Evolutionary conservation across 2,797 vertebrate species (phyloP), one percentile per base, ranked within the genome.

Genomic region (Odontamblyopus lacepedii): DNA sequence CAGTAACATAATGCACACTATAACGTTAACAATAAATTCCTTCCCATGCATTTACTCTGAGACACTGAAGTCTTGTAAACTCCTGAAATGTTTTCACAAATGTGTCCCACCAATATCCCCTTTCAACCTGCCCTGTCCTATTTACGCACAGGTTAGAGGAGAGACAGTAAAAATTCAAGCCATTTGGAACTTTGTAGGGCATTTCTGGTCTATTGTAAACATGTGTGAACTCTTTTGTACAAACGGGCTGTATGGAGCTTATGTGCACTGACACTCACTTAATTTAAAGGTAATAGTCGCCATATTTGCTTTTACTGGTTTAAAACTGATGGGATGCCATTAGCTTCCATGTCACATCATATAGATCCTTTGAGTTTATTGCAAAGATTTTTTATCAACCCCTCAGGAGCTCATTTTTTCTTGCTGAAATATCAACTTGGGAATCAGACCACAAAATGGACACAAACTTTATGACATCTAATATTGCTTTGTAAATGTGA

Each of bases 21-120:
- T 63, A 41, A 63, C 62, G 11, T 19, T 23, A 2, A 63, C 62
- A 63, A 41, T 63, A 63, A 63, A 63, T 63, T 65, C 63, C 23
- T 44, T 44, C 62, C 5, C n/a, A 8, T 41, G 32, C 32, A 12
- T 35, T 62, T 63, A 63, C 30, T 15, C 32, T 13, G 32, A 41
- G 62, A 63, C 35, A 23, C 62, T 23, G 18, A 35, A 19, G 30
- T 38, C 62, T 63, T 63, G 62, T 63, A 63, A 63, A 63, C 35
- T 27, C 38, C 19, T 19, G 51, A 32, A 27, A 64, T 64, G 63
- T 64, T 64, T 64, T 41, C 23, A 27, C 35, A 48, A 66, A 11
- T 5, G 41, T 27, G 26, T 66, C 64, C 64, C 64, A 66, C 64
- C 27, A 51, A 50, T 66, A 66, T 66, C 64, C 48, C 4, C 7